Conservation (phyloP, 2,888 invertebrate species). For the Theretra japonica region DNA sequence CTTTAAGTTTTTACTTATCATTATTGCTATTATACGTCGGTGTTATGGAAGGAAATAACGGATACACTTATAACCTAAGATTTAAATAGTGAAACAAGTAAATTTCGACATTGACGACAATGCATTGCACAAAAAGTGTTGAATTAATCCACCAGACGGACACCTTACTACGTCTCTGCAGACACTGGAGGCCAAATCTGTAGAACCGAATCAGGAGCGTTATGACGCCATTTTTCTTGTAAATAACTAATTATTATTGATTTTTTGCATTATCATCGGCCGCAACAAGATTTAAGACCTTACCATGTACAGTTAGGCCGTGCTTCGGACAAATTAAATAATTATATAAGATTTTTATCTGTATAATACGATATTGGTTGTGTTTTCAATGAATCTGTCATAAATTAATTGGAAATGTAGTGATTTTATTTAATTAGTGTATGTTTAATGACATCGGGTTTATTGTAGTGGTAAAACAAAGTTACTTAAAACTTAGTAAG, state of each 20-base stretch:
- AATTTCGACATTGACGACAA: no score
- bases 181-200: slow-evolving; percentile 27
- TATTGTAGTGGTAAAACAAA: no score
- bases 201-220: slow-evolving; percentile 14
- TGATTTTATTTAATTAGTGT: no score
- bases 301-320: background rate
- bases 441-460: no score
- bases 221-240: slow-evolving; percentile 38
- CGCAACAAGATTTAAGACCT: slow-evolving; percentile 6
- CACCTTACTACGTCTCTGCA: background rate
- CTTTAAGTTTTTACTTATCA: no score
- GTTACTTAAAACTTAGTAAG: no score
- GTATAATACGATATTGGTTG: background rate
- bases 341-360: slow-evolving; percentile 5
- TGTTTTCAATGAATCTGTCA: background rate
- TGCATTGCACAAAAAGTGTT: no score
- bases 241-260: slow-evolving; percentile 30
- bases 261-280: slow-evolving; percentile 30
- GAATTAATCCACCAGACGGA: background rate
- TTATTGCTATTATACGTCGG: no score
- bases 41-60: no score
- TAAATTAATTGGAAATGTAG: no score
- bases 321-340: slow-evolving; percentile 1
- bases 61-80: no score
- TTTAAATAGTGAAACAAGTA: no score